These are phyloP conservation scores for Timema podura DNA, from an alignment of 2,888 invertebrate genomes.

Conservation along the genomic window DNA sequence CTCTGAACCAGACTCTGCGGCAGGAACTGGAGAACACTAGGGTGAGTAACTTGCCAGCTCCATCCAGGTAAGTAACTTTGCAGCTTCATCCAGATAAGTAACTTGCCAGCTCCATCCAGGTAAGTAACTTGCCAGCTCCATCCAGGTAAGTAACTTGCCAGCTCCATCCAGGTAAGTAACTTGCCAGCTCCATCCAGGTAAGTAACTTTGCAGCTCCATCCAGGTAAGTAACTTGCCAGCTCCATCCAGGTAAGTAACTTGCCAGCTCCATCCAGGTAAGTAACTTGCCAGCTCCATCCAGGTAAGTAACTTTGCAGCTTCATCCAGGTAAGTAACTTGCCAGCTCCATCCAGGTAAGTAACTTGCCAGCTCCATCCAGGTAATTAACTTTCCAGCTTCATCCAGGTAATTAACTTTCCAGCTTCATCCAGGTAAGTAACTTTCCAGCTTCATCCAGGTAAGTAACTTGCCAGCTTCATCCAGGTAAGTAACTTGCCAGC, in stretches of 20 bases:
- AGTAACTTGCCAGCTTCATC: conserved; percentile 25
- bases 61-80: not conserved
- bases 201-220: too few relatives aligned
- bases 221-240: conserved; percentile 38
- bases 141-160: not conserved
- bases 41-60: conserved; percentile 38
- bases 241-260: not conserved
- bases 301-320: conserved; percentile 38
- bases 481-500: not conserved
- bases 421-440: too few relatives aligned
- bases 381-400: not conserved
- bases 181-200: too few relatives aligned
- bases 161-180: not conserved
- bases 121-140: conserved; percentile 1
- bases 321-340: not conserved
- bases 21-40: conserved; percentile 77
- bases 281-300: too few relatives aligned
- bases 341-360: not conserved
- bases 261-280: not conserved
- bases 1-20: conserved; percentile 66
- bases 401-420: not conserved
- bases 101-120: not conserved
- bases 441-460: conserved; percentile 63
- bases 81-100: not conserved
- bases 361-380: too few relatives aligned